A percentile compares a stretch with the other conserved stretches of the same genome.
Evolutionary conservation across 2,113 vertebrate genomes (phyloP).

Genomic region (Diadophis punctatus): DNA sequence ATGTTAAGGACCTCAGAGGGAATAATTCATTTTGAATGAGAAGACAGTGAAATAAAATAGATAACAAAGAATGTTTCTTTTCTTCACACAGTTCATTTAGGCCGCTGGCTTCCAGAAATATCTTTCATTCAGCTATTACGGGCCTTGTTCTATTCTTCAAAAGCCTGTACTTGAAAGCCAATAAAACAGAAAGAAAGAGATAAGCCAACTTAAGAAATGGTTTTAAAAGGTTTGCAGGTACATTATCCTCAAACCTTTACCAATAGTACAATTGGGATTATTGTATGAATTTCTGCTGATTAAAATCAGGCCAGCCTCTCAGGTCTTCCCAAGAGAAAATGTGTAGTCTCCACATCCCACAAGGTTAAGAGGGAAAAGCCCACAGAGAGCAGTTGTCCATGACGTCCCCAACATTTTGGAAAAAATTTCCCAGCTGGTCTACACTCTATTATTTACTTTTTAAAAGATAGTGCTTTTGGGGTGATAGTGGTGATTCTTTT

Average conservation of each 20-base stretch:
- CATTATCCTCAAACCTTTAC: neutral
- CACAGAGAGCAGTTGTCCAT: neutral
- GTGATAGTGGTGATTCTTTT: neutral
- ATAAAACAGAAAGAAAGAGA: constrained; percentile 1
- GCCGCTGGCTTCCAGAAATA: constrained; percentile 11
- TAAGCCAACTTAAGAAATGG: neutral
- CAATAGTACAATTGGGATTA: neutral
- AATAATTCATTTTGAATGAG: neutral
- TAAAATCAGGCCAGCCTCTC: neutral
- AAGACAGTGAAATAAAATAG: constrained; percentile 14
- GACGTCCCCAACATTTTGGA: neutral
- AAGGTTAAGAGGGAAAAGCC: neutral
- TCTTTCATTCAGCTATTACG: constrained; percentile 32
- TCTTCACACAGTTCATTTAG: neutral
- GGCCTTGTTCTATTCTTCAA: neutral
- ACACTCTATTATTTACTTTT: neutral
- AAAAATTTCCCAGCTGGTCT: neutral
- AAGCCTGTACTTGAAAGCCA: neutral
- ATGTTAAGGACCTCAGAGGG: neutral
- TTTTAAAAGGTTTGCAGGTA: neutral
- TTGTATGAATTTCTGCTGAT: neutral
- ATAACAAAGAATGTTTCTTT: neutral
- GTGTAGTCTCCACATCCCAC: neutral
- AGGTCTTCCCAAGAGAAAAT: neutral
- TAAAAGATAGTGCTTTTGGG: neutral